A percentile compares a stretch with the other conserved stretches of the same genome.
phyloP scores from a whole-genome alignment of 2,113 vertebrate species.

The Arothron firmamentum region DNA sequence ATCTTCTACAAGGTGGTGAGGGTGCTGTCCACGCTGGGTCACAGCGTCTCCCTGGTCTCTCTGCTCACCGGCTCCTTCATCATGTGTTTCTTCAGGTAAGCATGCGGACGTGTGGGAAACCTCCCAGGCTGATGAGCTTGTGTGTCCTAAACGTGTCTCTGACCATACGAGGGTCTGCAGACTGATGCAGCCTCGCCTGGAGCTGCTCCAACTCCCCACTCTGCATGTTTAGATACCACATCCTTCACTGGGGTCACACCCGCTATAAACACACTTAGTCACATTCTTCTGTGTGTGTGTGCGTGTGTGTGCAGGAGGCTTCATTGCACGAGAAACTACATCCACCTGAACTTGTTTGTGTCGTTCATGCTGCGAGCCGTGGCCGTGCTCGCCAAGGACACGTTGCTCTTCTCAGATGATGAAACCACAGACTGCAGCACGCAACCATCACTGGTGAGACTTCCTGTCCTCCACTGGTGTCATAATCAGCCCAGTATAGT shows the following conservation, averaged over 20 bases:
- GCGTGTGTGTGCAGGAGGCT: slow-evolving; percentile 79
- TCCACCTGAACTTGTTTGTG: slow-evolving; percentile 93
- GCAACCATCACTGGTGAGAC: slow-evolving; percentile 62
- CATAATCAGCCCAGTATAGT: background rate
- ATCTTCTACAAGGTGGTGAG: slow-evolving; percentile 88
- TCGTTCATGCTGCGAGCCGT: slow-evolving; percentile 91
- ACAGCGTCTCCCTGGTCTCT: slow-evolving; percentile 90
- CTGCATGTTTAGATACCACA: slow-evolving; percentile 48
- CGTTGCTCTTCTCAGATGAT: slow-evolving; percentile 82
- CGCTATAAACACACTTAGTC: slow-evolving; percentile 56
- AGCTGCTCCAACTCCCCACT: slow-evolving; percentile 40
- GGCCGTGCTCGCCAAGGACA: slow-evolving; percentile 88
- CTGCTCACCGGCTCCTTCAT: slow-evolving; percentile 90
- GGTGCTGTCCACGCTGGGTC: slow-evolving; percentile 89
- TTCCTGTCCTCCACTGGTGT: background rate
- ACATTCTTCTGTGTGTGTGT: slow-evolving; percentile 8
- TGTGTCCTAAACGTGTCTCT: no score
- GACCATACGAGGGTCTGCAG: no score
- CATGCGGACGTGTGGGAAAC: slow-evolving; percentile 39
- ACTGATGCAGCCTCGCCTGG: slow-evolving; percentile 22
- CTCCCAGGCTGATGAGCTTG: background rate
- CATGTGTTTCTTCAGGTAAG: slow-evolving; percentile 88
- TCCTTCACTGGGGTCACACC: slow-evolving; percentile 35
- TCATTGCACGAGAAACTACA: slow-evolving; percentile 93
- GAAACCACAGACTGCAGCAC: slow-evolving; percentile 69